phyloP scores from a whole-genome alignment of 1,140 invertebrate genomes.

The Drosophila nigromelanica region DNA sequence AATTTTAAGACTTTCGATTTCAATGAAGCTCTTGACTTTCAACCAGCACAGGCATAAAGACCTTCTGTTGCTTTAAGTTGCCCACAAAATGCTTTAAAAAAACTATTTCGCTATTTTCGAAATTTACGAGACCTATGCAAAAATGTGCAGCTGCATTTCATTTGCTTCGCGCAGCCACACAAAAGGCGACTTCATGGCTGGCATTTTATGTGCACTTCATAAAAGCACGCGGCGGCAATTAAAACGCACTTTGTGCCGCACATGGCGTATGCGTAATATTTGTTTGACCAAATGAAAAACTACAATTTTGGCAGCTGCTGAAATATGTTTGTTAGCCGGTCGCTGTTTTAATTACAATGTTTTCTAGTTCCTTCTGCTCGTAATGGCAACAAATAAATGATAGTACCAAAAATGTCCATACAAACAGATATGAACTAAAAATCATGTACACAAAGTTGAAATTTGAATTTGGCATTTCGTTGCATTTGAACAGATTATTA shows the following conservation, averaged over 20 bases:
- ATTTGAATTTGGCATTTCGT: background rate
- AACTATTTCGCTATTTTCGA: slow-evolving; percentile 1
- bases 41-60: slow-evolving; percentile 14
- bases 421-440: slow-evolving; percentile 20
- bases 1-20: slow-evolving; percentile 42
- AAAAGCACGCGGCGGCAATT: slow-evolving; percentile 68
- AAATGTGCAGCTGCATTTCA: slow-evolving; percentile 43
- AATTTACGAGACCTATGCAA: slow-evolving; percentile 28
- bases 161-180: slow-evolving; percentile 4
- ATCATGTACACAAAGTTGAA: slow-evolving; percentile 15
- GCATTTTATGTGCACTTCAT: slow-evolving; percentile 62
- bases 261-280: slow-evolving; percentile 68
- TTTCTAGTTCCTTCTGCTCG: slow-evolving; percentile 18
- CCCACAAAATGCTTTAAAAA: slow-evolving; percentile 16
- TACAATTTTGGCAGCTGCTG: slow-evolving; percentile 24
- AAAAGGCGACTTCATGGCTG: slow-evolving; percentile 14
- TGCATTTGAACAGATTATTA: background rate
- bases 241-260: slow-evolving; percentile 52
- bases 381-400: slow-evolving; percentile 13
- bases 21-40: slow-evolving; percentile 24
- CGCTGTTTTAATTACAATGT: slow-evolving; percentile 57
- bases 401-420: slow-evolving; percentile 9
- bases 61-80: slow-evolving; percentile 17
- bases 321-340: slow-evolving; percentile 50
- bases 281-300: slow-evolving; percentile 32